Base-by-base conservation (phyloP, 2,888 invertebrate genomes). In the Bursaphelenchus okinawaensis region DNA sequence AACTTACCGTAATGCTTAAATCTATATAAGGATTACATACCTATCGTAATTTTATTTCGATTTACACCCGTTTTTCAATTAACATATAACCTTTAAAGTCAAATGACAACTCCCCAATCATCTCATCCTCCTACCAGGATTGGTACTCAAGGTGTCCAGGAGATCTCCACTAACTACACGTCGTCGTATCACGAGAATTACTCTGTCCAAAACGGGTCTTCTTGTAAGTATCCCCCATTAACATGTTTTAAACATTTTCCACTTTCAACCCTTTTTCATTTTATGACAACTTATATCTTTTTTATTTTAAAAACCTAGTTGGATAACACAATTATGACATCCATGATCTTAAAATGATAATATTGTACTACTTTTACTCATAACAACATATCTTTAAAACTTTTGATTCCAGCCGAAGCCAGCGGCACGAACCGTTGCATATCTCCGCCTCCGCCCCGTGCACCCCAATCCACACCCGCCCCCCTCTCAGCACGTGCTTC, bases 141-240 rank as follows among this genome's bases (percentile, higher is more conserved):
- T 24, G 57, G 57, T n/a, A n/a, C n/a, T n/a, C n/a, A n/a, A n/a
- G 40, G 40, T 3, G n/a, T 40, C 19, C 52, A 40, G 40, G 60
- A 59, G 51, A 26, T 59, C n/a, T 64, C 64, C 28, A 64, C 64
- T 31, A 64, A 64, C 23, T 64, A 51, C 62, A 64, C 64, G 16
- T 52, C 60, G 12, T 56, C 56, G 8, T 24, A n/a, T 19, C 51
- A 31, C 16, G 60, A 22, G n/a, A 50, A 51, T 50, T 31, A 27
- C 40, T 59, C 60, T 12, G 50, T 27, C n/a, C 60, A 59, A 12
- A 50, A 22, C 9, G 52, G 16, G 19, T 59, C 60, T 59, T 59
- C 60, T 3, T 59, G 60, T 59, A 59, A 19, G 60, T 59, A 55
- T 12, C 27, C 19, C 27, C n/a, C 20, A 22, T n/a, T n/a, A n/a